A percentile compares a stretch with the other conserved stretches of the same genome.
Evolutionary conservation across 2,888 invertebrate species (phyloP).

Genomic region (Doris montereyensis): DNA sequence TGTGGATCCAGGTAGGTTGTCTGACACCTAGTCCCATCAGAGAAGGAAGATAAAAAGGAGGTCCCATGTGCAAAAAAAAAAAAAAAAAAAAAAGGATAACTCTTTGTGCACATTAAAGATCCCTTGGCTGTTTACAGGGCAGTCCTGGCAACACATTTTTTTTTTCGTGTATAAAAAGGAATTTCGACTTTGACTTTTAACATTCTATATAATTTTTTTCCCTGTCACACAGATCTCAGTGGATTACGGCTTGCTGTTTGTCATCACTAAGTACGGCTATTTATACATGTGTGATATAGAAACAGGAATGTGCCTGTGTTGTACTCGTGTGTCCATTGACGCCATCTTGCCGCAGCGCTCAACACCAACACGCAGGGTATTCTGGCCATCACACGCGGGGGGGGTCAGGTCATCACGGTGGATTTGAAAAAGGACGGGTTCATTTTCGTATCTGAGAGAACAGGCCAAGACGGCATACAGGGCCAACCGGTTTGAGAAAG

Average conservation of each 20-base stretch:
- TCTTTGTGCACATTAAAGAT: too few species aligned
- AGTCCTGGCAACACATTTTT: background rate
- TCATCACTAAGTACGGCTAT: conserved; percentile 72
- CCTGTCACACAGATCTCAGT: conserved; percentile 70
- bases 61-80: too few species aligned
- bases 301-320: conserved; percentile 67
- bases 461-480: conserved; percentile 62
- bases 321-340: conserved; percentile 65
- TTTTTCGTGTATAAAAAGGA: background rate
- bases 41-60: too few species aligned
- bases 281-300: conserved; percentile 73
- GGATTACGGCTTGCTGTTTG: conserved; percentile 69
- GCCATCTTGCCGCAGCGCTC: conserved; percentile 68
- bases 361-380: conserved; percentile 66
- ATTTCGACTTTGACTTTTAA: too few species aligned
- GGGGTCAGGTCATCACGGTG: conserved; percentile 63
- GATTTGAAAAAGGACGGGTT: conserved; percentile 66
- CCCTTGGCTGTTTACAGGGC: background rate
- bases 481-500: conserved; percentile 61
- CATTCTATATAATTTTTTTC: too few species aligned
- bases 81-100: background rate
- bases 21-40: too few species aligned
- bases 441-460: conserved; percentile 62
- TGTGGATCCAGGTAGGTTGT: too few species aligned
- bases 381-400: conserved; percentile 61